Percentiles rank a stretch among this genome's conserved stretches.
Evolutionary conservation across 2,113 vertebrate species (phyloP).

Genomic region (Athene cunicularia): DNA sequence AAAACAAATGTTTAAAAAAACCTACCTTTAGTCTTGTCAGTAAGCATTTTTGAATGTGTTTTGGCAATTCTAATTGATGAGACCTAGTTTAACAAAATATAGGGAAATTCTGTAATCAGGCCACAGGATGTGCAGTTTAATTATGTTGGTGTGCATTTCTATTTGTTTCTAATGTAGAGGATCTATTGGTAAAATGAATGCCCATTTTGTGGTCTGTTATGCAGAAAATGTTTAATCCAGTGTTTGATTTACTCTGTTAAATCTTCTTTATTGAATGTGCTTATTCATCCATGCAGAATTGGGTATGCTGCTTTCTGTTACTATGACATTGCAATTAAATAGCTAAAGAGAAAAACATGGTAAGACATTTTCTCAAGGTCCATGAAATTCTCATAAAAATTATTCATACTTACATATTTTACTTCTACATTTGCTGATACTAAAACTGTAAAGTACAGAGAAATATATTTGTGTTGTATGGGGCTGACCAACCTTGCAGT

Average conservation of each 20-base stretch:
- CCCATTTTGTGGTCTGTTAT: constrained; percentile 84
- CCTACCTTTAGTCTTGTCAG: neutral
- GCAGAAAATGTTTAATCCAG: constrained; percentile 83
- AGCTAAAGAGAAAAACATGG: constrained; percentile 70
- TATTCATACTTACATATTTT: constrained; percentile 58
- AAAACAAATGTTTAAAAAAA: neutral
- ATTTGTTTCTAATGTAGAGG: constrained; percentile 73
- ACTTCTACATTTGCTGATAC: neutral
- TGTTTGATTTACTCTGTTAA: constrained; percentile 83
- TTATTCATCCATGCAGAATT: constrained; percentile 80
- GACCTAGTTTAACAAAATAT: constrained; percentile 65
- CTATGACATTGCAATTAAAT: constrained; percentile 81
- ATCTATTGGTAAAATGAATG: constrained; percentile 78
- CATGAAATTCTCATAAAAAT: constrained; percentile 72
- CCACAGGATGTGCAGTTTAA: constrained; percentile 72
- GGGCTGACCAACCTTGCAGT: constrained; percentile 6
- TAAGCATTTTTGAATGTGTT: constrained; percentile 11
- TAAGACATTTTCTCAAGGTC: constrained; percentile 73
- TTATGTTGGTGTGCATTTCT: constrained; percentile 72
- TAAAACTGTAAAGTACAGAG: constrained; percentile 13
- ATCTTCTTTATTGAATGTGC: constrained; percentile 80
- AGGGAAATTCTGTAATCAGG: constrained; percentile 60
- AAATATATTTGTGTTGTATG: neutral
- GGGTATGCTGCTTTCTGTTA: constrained; percentile 79
- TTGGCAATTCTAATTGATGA: constrained; percentile 60